Conservation (phyloP, 2,888 invertebrate species). For the Leptogaster cylindrica region DNA sequence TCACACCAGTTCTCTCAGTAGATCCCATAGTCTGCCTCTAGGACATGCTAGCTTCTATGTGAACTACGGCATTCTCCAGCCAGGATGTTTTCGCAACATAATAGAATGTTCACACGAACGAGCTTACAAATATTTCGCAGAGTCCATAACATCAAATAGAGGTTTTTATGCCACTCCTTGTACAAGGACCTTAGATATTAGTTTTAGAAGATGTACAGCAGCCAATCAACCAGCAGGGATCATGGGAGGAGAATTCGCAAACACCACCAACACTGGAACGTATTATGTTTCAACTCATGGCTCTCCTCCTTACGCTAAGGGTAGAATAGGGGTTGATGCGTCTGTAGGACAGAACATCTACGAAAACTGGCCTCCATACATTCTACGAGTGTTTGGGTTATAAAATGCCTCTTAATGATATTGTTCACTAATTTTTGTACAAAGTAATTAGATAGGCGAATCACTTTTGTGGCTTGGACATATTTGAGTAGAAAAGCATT, state of each 20-base stretch:
- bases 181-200: background rate
- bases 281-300: constrained; percentile 6
- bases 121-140: constrained; percentile 61
- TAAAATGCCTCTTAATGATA: too few relatives aligned
- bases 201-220: background rate
- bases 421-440: too few relatives aligned
- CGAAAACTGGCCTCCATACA: too few relatives aligned
- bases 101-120: constrained; percentile 62
- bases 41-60: constrained; percentile 68
- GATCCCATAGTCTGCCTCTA: constrained; percentile 54
- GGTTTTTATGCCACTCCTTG: constrained; percentile 21
- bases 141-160: constrained; percentile 55
- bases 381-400: too few relatives aligned
- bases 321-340: background rate
- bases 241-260: constrained; percentile 32
- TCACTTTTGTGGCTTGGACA: too few relatives aligned
- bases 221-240: background rate
- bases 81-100: constrained; percentile 65
- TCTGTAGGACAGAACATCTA: too few relatives aligned
- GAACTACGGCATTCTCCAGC: constrained; percentile 68
- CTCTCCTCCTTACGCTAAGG: background rate
- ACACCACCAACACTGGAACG: background rate
- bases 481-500: too few relatives aligned
- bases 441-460: too few relatives aligned
- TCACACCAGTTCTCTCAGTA: constrained; percentile 67